Evolutionary conservation across 2,113 vertebrate genomes (phyloP).

Genomic region (Sarotherodon lohbergeri): DNA sequence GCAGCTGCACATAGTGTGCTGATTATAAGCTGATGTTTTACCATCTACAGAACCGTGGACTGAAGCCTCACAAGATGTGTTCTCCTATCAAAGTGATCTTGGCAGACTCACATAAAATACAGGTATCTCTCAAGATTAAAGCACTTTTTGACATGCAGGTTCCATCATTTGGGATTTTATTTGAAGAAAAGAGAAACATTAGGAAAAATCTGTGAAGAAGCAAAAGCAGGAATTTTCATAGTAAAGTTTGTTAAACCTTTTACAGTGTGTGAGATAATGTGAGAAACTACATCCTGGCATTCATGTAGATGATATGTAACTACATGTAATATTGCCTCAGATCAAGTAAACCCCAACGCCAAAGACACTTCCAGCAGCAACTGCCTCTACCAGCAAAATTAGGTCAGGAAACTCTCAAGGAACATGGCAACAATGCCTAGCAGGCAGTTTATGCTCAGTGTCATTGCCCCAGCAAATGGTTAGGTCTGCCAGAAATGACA

Average conservation of each 20-base stretch:
- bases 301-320: neutral
- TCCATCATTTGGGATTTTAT: neutral
- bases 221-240: neutral
- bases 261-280: neutral
- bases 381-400: neutral
- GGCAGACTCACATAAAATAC: neutral
- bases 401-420: neutral
- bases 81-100: neutral
- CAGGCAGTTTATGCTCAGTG: neutral
- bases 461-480: neutral
- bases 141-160: neutral
- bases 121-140: neutral
- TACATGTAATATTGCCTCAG: neutral
- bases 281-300: neutral
- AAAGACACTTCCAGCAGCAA: neutral
- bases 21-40: neutral
- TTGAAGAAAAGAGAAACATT: neutral
- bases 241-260: neutral
- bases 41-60: neutral
- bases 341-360: neutral
- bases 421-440: neutral
- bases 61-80: neutral
- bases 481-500: neutral
- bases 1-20: neutral
- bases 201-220: neutral